Conservation (phyloP, 2,113 vertebrate genomes). For the Plectropomus leopardus region DNA sequence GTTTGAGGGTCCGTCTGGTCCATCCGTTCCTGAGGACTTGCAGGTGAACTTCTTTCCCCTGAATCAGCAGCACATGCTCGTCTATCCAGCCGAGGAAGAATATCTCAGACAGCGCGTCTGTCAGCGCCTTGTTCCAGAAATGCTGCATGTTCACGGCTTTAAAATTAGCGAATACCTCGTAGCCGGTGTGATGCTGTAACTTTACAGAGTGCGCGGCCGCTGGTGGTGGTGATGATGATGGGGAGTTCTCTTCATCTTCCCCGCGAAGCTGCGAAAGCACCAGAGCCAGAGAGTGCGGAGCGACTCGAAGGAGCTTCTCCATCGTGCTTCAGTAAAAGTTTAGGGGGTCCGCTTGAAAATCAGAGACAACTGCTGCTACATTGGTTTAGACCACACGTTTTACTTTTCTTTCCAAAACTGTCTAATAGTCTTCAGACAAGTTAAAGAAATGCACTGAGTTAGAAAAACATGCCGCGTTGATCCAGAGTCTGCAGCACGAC, state of each 20-base stretch:
- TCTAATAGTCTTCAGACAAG: neutral
- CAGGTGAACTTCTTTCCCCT: slow-evolving; percentile 92
- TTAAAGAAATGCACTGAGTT: neutral
- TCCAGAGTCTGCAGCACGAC: neutral
- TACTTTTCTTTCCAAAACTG: neutral
- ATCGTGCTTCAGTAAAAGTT: slow-evolving; percentile 57
- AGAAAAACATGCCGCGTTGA: neutral
- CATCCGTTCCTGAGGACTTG: slow-evolving; percentile 93
- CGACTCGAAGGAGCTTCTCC: slow-evolving; percentile 90
- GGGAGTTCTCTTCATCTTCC: slow-evolving; percentile 28
- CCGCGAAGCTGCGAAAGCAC: slow-evolving; percentile 84
- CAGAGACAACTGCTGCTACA: neutral
- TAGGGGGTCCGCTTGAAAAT: neutral
- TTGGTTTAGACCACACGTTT: slow-evolving; percentile 2
- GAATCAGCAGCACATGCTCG: slow-evolving; percentile 93
- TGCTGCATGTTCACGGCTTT: slow-evolving; percentile 96
- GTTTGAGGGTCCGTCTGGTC: slow-evolving; percentile 89
- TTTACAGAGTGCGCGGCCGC: slow-evolving; percentile 53
- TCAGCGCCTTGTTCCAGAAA: slow-evolving; percentile 94
- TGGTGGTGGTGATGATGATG: slow-evolving; percentile 6
- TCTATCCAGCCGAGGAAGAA: slow-evolving; percentile 97
- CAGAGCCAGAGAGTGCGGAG: slow-evolving; percentile 94
- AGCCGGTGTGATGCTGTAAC: slow-evolving; percentile 87
- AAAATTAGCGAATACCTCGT: slow-evolving; percentile 95
- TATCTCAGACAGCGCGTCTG: slow-evolving; percentile 91